Evolutionary conservation across 1,140 invertebrate species (phyloP).

Genomic region (Drosophila chauvacae): DNA sequence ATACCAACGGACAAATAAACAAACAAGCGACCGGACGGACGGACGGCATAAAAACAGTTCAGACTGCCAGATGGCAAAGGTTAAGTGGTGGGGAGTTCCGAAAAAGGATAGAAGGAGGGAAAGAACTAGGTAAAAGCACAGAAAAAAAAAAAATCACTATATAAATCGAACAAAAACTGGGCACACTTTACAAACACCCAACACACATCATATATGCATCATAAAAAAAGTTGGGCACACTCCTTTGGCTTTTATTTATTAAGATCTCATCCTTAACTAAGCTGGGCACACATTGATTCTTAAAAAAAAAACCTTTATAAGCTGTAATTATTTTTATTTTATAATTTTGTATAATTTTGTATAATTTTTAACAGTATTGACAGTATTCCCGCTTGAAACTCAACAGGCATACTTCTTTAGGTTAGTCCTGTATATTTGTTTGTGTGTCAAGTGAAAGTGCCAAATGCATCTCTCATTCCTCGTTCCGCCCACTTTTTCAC

Average conservation of each 20-base stretch:
- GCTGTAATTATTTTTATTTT: background rate
- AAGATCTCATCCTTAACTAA: no score
- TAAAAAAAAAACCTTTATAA: background rate
- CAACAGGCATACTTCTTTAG: slow-evolving; percentile 2
- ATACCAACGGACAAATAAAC: slow-evolving; percentile 53
- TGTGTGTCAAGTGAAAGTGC: slow-evolving; percentile 35
- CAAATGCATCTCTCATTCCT: slow-evolving; percentile 17
- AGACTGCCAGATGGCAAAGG: slow-evolving; percentile 13
- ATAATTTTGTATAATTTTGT: no score
- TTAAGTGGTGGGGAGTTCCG: slow-evolving; percentile 3
- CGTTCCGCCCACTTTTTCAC: background rate
- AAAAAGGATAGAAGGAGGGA: background rate
- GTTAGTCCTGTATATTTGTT: slow-evolving; percentile 13
- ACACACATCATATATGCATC: no score
- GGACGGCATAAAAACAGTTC: slow-evolving; percentile 24
- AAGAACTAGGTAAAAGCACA: background rate
- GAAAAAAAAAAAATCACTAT: background rate
- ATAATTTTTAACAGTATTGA: background rate
- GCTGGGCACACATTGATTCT: background rate
- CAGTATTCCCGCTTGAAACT: background rate
- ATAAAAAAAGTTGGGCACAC: background rate
- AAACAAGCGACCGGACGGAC: slow-evolving; percentile 22
- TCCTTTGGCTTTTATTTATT: no score
- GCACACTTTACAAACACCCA: no score
- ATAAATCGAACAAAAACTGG: no score